Base-by-base conservation (phyloP, 2,888 invertebrate species). In the Heliconius ethilla region DNA sequence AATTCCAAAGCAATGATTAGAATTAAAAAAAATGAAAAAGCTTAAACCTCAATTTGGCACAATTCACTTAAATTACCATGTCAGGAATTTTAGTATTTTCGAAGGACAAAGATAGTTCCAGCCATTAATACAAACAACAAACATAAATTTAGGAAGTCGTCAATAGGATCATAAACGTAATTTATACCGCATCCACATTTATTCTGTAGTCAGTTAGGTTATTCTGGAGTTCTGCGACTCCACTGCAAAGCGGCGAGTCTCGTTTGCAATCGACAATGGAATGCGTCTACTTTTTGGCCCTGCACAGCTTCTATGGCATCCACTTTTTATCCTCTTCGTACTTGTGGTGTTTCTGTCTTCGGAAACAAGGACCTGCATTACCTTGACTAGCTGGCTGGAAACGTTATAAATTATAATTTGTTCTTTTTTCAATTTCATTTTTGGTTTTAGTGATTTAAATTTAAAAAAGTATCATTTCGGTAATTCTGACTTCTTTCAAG, bases 181-280 rank as follows among this genome's bases (percentile, higher is more conserved):
- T 62, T 81, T 75, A 87, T 89, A 82, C 89, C 92, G 78, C 80
- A 84, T 91, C 91, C 90, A 88, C 80, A 78, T 67, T 78, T 81
- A 79, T 82, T 84, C 86, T 81, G 79, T 83, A 76, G 82, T 85
- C 15, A 85, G 84, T 84, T 84, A 84, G 74, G 82, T 80, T 75
- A 70, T 85, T 82, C 82, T 69, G 82, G 84, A 82, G 86, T 84
- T 87, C 86, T 87, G 89, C 87, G 89, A 91, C 89, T 91, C 91
- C 89, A 90, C 89, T 89, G 89, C 89, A 88, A 87, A 87, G 87
- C 89, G 88, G 88, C 89, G 88, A 89, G 89, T 90, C 91, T 91
- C 87, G 91, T 89, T 90, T 90, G 90, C 91, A 92, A 92, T 94
- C 92, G 89, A 92, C 92, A 93, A 92, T 90, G 93, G 92, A 92